A percentile compares a stretch with the other conserved stretches of the same genome.
Evolutionary conservation across 2,113 vertebrate species (phyloP).

Genomic region (Fukomys damarensis): DNA sequence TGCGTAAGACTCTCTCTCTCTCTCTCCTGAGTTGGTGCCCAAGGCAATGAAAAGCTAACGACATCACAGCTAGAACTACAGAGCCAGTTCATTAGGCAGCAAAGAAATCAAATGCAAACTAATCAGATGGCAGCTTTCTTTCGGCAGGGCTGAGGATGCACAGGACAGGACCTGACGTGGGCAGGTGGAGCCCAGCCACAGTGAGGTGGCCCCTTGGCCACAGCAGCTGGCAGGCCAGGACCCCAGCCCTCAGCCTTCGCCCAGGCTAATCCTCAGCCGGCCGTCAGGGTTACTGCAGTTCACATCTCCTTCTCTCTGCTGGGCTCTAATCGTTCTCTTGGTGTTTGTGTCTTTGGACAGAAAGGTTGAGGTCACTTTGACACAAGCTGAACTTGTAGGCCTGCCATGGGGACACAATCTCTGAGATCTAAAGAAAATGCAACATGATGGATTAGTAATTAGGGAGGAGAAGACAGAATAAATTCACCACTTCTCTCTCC

Average conservation of each 20-base stretch:
- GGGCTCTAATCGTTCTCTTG: background rate
- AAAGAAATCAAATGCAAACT: constrained; percentile 55
- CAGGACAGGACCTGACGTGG: background rate
- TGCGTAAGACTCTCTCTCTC: constrained; percentile 54
- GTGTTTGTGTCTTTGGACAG: background rate
- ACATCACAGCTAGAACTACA: constrained; percentile 58
- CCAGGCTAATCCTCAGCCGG: background rate
- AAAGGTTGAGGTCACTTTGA: background rate
- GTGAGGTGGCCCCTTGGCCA: background rate
- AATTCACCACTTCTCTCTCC: background rate
- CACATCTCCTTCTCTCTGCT: background rate
- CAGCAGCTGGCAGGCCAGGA: background rate
- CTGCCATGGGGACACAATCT: background rate
- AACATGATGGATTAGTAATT: background rate
- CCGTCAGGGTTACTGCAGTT: background rate
- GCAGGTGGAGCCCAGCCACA: background rate
- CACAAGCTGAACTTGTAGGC: background rate
- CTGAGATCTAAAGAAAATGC: background rate
- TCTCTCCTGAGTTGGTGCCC: constrained; percentile 57
- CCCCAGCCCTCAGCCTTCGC: too few species aligned
- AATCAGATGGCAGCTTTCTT: constrained; percentile 47
- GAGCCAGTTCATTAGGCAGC: constrained; percentile 69
- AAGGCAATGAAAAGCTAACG: constrained; percentile 68
- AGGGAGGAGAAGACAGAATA: background rate
- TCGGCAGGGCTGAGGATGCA: background rate